A percentile compares a stretch with the other conserved stretches of the same genome.
phyloP scores from a whole-genome alignment of 2,113 vertebrate species.

The Lucifuga dentata region DNA sequence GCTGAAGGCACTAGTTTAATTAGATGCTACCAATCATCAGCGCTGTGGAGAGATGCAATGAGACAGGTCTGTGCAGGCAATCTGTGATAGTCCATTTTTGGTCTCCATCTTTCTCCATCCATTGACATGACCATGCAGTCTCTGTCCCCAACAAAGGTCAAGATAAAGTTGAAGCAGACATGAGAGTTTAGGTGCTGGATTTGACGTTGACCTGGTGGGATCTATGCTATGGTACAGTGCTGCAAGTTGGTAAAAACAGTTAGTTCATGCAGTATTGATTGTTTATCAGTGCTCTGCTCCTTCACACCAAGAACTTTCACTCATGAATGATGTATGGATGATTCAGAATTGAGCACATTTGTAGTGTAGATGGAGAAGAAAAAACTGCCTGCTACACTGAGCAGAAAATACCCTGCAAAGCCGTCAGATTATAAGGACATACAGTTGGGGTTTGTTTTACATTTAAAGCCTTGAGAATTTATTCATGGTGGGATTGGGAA shows the following conservation, averaged over 20 bases:
- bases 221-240: too few species aligned
- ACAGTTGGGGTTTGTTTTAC: not conserved
- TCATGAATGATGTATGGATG: not conserved
- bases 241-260: not conserved
- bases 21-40: conserved; percentile 64
- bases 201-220: too few species aligned
- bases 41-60: conserved; percentile 52
- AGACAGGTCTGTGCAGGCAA: conserved; percentile 70
- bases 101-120: conserved; percentile 56
- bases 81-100: conserved; percentile 57
- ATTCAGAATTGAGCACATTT: not conserved
- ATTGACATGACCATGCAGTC: too few species aligned
- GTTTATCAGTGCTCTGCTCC: not conserved
- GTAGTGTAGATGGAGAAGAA: too few species aligned
- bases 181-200: conserved; percentile 1
- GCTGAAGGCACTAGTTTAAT: conserved; percentile 74
- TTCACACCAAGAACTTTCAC: too few species aligned
- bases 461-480: conserved; percentile 1
- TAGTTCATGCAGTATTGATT: not conserved
- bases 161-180: not conserved
- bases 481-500: not conserved
- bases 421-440: not conserved
- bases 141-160: conserved; percentile 13
- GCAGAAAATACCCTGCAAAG: too few species aligned
- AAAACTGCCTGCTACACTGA: not conserved